Conservation (phyloP, 2,113 vertebrate genomes). For the Copsychus sechellarum region DNA sequence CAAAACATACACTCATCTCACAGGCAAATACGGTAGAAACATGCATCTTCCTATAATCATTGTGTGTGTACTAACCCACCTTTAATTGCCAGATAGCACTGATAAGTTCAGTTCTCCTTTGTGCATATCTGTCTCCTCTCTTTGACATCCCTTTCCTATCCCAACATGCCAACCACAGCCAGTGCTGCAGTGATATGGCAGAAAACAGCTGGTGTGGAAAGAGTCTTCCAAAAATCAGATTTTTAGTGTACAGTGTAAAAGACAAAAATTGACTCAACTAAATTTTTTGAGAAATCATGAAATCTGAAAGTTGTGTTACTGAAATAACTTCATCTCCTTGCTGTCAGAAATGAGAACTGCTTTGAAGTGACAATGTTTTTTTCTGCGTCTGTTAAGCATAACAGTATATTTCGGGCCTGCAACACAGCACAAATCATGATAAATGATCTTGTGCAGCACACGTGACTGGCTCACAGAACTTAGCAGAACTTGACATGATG, state of each 20-base stretch:
- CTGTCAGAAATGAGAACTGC: background rate
- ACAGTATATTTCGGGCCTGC: background rate
- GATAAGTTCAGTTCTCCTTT: background rate
- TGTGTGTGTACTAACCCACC: background rate
- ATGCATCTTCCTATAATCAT: background rate
- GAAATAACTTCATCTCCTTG: background rate
- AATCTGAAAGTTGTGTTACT: background rate
- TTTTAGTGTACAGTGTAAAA: background rate
- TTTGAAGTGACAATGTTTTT: background rate
- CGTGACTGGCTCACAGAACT: background rate
- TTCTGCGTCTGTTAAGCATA: background rate
- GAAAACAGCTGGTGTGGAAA: background rate
- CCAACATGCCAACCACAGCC: background rate
- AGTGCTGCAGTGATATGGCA: background rate
- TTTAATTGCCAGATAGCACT: background rate
- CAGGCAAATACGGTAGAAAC: background rate
- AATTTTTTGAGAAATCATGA: background rate
- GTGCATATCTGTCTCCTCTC: background rate
- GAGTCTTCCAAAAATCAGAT: background rate
- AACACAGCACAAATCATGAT: rapidly evolving
- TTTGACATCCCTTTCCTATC: background rate
- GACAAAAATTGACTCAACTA: background rate
- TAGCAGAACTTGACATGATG: background rate
- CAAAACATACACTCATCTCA: background rate
- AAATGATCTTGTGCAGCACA: background rate